Evolutionary conservation across 2,888 invertebrate species (phyloP), one percentile per base, ranked within the genome.

Genomic region (Stratiomys singularior): DNA sequence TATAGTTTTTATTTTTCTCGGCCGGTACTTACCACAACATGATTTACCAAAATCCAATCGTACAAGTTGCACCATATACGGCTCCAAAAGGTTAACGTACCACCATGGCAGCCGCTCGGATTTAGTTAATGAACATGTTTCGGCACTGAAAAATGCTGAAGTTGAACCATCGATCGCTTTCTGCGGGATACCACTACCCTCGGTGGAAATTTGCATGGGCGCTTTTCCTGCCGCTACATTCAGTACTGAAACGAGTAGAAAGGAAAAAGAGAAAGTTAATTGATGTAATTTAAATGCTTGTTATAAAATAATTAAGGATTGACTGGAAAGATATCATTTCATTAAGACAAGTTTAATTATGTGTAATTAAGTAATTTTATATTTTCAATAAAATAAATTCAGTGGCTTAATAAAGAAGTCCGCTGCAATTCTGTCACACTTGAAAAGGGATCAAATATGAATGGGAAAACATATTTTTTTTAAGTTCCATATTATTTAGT

Each of bases 211-310:
- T 87, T 97, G 97, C 96, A 97, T 97, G 0, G 97, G 96, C 0
- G 97, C 97, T 86, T 97, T 97, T 37, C 97, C 97, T 1, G 96
- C 96, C 0, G 96, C 97, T 78, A 97, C 96, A 88, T 97, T 97
- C 67, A 97, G 87, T 46, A 97, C 97, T 97, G 91, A 0, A 88
- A 89, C 78, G 79, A 82, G 83, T 5, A 82, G 81, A 76, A 79
- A 72, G 23, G 30, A 23, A 46, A 23, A 69, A 69, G 44, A 21
- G 47, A 69, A 69, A 69, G 69, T 69, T 69, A 1, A 69, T 15
- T 74, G 64, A 76, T n/a, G 25, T 69, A 28, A n/a, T 13, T 60
- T 44, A 21, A 76, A 52, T 74, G 56, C 52, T 52, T 5, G 18
- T 37, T 37, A 5, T 52, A 9, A 9, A 52, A 52, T 52, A 3